A percentile compares a stretch with the other conserved stretches of the same genome.
phyloP scores from a whole-genome alignment of 2,113 vertebrate genomes.

The Urocitellus parryii region DNA sequence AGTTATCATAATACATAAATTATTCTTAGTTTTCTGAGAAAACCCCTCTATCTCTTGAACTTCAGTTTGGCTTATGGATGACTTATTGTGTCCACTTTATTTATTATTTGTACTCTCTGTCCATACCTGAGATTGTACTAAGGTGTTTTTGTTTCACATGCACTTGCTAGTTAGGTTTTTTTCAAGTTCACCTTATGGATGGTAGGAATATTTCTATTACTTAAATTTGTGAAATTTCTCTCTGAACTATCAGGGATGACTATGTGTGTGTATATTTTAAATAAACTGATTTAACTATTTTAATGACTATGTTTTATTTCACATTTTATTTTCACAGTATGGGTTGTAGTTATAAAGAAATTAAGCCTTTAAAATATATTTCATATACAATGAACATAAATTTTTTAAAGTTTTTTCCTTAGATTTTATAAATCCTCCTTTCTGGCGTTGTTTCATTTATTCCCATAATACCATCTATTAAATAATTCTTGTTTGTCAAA shows the following conservation, averaged over 20 bases:
- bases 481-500: not conserved
- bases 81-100: not conserved
- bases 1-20: not conserved
- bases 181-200: not conserved
- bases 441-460: not conserved
- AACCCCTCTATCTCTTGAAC: not conserved
- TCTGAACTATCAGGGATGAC: not conserved
- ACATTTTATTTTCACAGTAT: not conserved
- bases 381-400: not conserved
- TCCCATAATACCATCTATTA: not conserved
- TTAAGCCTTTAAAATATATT: not conserved
- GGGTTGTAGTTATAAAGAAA: not conserved
- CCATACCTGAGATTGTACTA: not conserved
- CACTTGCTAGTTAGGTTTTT: not conserved
- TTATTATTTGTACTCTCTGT: not conserved
- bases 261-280: not conserved
- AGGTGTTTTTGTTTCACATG: not conserved
- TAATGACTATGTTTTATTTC: not conserved
- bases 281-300: too few relatives aligned
- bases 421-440: not conserved
- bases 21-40: not conserved
- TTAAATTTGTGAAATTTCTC: not conserved
- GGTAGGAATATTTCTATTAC: not conserved
- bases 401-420: not conserved
- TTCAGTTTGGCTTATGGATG: not conserved